A percentile compares a stretch with the other conserved stretches of the same genome.
These are phyloP conservation scores for Acronicta leporina DNA, from an alignment of 2,888 invertebrate genomes.

Conservation along the genomic window DNA sequence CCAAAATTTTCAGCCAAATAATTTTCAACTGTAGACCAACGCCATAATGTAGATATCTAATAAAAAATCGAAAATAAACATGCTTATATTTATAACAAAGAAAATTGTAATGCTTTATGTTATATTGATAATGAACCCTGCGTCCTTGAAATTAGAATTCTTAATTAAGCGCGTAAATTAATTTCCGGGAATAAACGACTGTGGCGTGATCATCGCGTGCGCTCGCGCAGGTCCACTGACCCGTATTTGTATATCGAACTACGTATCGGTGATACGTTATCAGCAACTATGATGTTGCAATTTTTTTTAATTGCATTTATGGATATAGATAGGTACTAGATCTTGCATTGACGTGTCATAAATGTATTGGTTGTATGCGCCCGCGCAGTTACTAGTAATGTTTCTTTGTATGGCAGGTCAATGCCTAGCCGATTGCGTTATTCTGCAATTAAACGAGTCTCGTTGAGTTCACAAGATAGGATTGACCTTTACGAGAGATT, in stretches of 20 bases:
- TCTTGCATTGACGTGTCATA: not conserved
- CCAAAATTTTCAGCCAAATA: constrained; percentile 57
- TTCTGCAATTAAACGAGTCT: not conserved
- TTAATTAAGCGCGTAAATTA: constrained; percentile 51
- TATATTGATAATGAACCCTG: constrained; percentile 47
- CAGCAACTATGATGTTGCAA: constrained; percentile 34
- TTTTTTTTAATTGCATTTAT: constrained; percentile 9
- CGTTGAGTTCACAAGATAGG: not conserved
- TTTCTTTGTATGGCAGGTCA: not conserved
- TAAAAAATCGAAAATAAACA: constrained; percentile 12
- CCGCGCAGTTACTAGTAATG: not conserved
- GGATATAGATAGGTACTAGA: not conserved
- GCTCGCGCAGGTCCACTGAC: constrained; percentile 79
- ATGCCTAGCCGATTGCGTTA: not conserved
- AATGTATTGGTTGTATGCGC: not conserved
- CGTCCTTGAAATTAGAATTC: constrained; percentile 59
- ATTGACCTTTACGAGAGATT: not conserved
- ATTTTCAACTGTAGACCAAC: constrained; percentile 40
- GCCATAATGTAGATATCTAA: constrained; percentile 18
- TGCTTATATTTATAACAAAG: constrained; percentile 46
- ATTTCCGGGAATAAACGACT: constrained; percentile 68
- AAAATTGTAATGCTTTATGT: constrained; percentile 13
- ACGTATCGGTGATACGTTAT: constrained; percentile 38
- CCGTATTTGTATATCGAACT: constrained; percentile 64
- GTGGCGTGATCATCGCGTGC: constrained; percentile 83